Percentiles rank a stretch among this genome's conserved stretches.
phyloP scores from a whole-genome alignment of 1,140 invertebrate species.

The Caenorhabditis briggsae region DNA sequence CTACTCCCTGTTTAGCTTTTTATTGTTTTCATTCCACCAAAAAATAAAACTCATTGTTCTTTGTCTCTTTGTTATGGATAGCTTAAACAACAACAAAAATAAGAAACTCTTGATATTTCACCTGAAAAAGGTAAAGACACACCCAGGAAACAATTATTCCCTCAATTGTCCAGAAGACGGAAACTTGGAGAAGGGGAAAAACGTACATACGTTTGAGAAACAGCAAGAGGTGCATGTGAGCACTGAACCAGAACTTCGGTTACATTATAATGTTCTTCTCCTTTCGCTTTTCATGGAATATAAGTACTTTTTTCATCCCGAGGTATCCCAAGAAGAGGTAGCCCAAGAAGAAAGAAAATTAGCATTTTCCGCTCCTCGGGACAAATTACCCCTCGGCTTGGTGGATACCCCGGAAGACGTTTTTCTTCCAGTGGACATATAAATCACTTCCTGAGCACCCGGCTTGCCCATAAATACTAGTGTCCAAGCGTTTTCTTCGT shows the following conservation, averaged over 20 bases:
- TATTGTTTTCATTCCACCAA: not conserved
- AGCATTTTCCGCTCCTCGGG: not conserved
- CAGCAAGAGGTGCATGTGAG: conserved; percentile 20
- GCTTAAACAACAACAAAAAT: conserved; percentile 19
- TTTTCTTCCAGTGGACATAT: conserved; percentile 48
- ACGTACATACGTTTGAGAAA: not conserved
- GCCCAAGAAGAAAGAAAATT: conserved; percentile 2
- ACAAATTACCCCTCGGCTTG: conserved; percentile 7
- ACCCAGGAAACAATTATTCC: conserved; percentile 48
- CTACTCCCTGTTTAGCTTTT: not conserved
- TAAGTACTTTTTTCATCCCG: no score
- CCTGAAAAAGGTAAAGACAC: not conserved
- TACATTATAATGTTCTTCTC: conserved; percentile 35
- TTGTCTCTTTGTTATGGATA: conserved; percentile 18
- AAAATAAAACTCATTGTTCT: conserved; percentile 5
- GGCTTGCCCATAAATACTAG: conserved; percentile 10
- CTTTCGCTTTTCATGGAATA: not conserved
- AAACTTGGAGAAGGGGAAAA: not conserved
- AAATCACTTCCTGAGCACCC: conserved; percentile 43
- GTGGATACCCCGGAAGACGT: conserved; percentile 35
- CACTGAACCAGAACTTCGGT: conserved; percentile 47
- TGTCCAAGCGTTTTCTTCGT: not conserved
- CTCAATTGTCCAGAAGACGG: not conserved
- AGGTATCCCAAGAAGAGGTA: no score
- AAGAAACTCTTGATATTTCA: conserved; percentile 8